These are phyloP conservation scores for Columba livia DNA, from an alignment of 2,113 vertebrate species.

Conservation along the genomic window DNA sequence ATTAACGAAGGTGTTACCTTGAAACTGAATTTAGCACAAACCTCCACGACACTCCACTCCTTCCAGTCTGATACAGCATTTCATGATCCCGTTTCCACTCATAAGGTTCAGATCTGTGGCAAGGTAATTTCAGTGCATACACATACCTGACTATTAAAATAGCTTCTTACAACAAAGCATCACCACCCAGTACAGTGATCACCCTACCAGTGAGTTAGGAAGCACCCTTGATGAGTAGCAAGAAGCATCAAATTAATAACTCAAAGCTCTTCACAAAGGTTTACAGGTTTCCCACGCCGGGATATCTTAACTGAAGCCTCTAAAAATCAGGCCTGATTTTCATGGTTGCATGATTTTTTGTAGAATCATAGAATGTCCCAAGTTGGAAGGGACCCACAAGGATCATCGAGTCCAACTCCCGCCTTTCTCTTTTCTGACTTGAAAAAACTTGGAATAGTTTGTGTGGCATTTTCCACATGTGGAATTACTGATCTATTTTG, in stretches of 20 bases:
- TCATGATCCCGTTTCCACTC: neutral
- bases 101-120: too few species aligned
- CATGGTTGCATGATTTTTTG: neutral
- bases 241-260: neutral
- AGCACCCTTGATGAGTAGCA: too few species aligned
- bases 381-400: too few species aligned
- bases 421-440: neutral
- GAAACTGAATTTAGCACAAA: neutral
- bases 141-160: too few species aligned
- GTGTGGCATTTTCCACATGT: neutral
- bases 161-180: too few species aligned
- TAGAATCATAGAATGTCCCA: too few species aligned
- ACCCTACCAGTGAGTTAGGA: too few species aligned
- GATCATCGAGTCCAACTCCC: too few species aligned
- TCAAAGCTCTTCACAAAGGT: neutral
- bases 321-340: neutral
- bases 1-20: neutral
- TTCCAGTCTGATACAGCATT: neutral
- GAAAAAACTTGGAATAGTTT: neutral
- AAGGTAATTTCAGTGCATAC: too few species aligned
- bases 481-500: constrained; percentile 2
- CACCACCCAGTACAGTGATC: too few species aligned
- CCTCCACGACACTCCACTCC: neutral
- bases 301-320: neutral
- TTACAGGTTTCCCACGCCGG: neutral